Evolutionary conservation across 2,888 invertebrate species (phyloP), one percentile per base, ranked within the genome.

Genomic region (Trachelus stipa): DNA sequence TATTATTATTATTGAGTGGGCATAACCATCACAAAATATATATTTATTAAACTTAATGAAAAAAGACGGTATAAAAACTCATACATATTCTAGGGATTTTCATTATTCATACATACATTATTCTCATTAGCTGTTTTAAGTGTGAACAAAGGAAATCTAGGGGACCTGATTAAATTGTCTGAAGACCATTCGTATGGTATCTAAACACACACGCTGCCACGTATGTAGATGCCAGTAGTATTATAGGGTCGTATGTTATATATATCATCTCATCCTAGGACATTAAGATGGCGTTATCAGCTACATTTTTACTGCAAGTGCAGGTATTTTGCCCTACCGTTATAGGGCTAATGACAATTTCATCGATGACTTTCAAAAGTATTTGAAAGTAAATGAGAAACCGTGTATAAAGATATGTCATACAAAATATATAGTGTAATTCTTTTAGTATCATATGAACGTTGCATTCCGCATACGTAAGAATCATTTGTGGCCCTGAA

Each of bases 401-500:
- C 56, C 9, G 40, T 40, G 9, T 1, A 56, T 9, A 23, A 56
- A 23, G 23, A 9, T 4, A 40, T 23, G 9, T 23, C 9, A 23
- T 15, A 40, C 2, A 56, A 40, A 40, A 23, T 6, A 40, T 6
- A 56, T 23, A 56, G 56, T 23, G 9, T 23, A 23, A 1, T 23
- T 23, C 23, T 56, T 56, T 56, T 9, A 9, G 2, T 0, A 15
- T 56, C 23, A 56, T 40, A 23, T 56, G 56, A 56, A 56, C 56
- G 23, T 56, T 56, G 56, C 56, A 23, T 56, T 56, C 23, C 9
- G 1, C 2, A 9, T 56, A 56, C 56, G 56, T 56, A 56, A 6
- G 23, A 73, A 73, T 30, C n/a, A 75, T 75, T 81, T 80, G 76
- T 83, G 81, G 82, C 80, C 82, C 83, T 83, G 77, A 83, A 81